phyloP scores from a whole-genome alignment of 2,888 invertebrate species.

The Alsophila aescularia region DNA sequence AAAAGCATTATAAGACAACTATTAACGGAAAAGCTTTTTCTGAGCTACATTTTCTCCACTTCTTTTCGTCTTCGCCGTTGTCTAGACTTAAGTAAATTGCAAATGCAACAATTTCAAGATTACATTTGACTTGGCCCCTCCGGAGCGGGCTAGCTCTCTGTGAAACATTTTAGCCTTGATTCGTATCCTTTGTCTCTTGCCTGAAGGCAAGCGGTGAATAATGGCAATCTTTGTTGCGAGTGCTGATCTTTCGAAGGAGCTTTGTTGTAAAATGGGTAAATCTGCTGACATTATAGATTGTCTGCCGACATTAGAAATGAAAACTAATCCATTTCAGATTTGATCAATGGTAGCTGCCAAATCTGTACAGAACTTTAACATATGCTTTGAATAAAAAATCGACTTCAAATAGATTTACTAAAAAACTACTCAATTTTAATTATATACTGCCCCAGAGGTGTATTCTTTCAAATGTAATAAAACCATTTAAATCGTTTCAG shows the following conservation, averaged over 20 bases:
- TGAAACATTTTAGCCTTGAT: conserved; percentile 10
- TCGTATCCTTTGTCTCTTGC: conserved; percentile 4
- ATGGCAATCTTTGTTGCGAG: conserved; percentile 2
- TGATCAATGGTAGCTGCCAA: too few relatives aligned
- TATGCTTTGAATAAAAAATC: too few relatives aligned
- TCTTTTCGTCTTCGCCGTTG: neutral
- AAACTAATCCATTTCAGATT: too few relatives aligned
- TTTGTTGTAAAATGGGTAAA: neutral
- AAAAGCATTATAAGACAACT: too few relatives aligned
- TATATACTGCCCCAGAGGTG: too few relatives aligned
- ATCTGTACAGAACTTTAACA: too few relatives aligned
- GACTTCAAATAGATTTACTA: too few relatives aligned
- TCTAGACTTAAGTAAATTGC: conserved; percentile 1
- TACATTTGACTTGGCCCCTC: conserved; percentile 6
- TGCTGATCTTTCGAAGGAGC: conserved; percentile 13
- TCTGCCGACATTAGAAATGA: too few relatives aligned
- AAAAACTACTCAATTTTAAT: too few relatives aligned
- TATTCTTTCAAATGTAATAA: too few relatives aligned
- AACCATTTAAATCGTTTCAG: too few relatives aligned
- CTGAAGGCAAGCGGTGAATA: conserved; percentile 5
- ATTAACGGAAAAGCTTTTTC: neutral
- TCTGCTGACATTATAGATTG: too few relatives aligned
- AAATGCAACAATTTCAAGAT: conserved; percentile 17
- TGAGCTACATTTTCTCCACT: neutral
- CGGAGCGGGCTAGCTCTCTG: conserved; percentile 15